Evolutionary conservation across 2,113 vertebrate species (phyloP), one percentile per base, ranked within the genome.

Genomic region (Nyctereutes procyonoides): DNA sequence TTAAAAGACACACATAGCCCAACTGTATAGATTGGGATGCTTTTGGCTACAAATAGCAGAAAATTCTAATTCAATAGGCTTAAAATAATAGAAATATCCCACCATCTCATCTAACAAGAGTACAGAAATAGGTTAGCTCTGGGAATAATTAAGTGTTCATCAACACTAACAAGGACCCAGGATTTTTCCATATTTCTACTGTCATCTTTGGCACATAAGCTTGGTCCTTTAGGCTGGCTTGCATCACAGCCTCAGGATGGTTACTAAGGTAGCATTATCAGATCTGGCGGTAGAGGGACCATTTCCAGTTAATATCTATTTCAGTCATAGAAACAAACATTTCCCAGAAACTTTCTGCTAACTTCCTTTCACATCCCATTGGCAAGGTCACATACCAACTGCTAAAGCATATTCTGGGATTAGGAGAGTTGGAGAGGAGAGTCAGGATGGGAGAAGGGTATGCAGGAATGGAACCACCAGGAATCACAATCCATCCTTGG

Each of bases 1-100:
- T 28, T 3, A n/a, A 55, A 91, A 91, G 24, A 81, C 74, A 80
- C 14, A 82, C 16, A 77, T 55, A 88, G 65, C 26, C 5, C 24
- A 69, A 56, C 12, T 94, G 2, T 92, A 63, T 89, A 89, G 84
- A 88, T 74, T 73, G 53, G 4, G 2, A 63, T 88, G 32, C 56
- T 85, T 89, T 92, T 65, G 32, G 55, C 48, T 65, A 43, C 15
- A 24, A 74, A 14, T 20, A 77, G 53, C 32, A 76, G 58, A 90
- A 95, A n/a, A 82, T 82, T 89, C 32, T 51, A 90, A 88, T 73
- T 90, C 48, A 51, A 38, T 22, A 89, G 32, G 48, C 79, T 81
- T 94, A 76, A 65, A 74, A 87, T 88, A 85, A 65, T 74, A 94
- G 24, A 82, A 91, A 69, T 76, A 48, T 51, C 15, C 63, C 83